Percentiles rank a stretch among this genome's conserved stretches.
These are phyloP conservation scores for Centropyge bicolor DNA, from an alignment of 2,797 vertebrate genomes.

Conservation along the genomic window DNA sequence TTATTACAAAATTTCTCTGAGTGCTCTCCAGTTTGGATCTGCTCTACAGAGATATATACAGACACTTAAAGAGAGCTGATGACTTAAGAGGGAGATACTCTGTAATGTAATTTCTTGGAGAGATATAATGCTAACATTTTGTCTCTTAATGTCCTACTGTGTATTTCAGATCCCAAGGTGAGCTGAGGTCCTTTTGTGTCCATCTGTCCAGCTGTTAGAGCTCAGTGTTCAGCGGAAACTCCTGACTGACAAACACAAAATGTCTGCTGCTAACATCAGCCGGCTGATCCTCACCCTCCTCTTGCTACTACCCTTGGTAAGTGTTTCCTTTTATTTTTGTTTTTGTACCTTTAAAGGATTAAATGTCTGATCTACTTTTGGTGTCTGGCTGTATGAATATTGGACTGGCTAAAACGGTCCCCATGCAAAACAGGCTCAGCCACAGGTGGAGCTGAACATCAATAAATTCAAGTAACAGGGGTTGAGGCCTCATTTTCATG, in stretches of 20 bases:
- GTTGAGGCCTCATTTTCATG: constrained; percentile 16
- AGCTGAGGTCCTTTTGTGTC: constrained; percentile 23
- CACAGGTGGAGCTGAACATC: constrained; percentile 47
- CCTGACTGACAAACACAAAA: constrained; percentile 43
- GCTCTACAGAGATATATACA: not conserved
- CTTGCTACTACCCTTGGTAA: constrained; percentile 59
- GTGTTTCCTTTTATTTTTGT: not conserved
- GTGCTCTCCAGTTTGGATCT: constrained; percentile 2
- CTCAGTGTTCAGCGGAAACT: constrained; percentile 14
- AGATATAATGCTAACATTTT: not conserved
- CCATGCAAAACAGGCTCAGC: not conserved
- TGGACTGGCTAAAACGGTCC: not conserved
- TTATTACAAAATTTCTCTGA: not conserved
- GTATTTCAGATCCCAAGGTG: constrained; percentile 67
- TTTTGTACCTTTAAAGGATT: not conserved
- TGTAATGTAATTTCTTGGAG: not conserved
- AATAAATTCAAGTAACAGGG: constrained; percentile 40
- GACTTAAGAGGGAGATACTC: not conserved
- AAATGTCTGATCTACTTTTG: not conserved
- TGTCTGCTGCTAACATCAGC: constrained; percentile 43
- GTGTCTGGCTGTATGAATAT: not conserved
- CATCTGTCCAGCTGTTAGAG: not conserved
- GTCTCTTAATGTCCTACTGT: constrained; percentile 8
- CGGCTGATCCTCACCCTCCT: constrained; percentile 42
- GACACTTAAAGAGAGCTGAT: not conserved